phyloP scores from a whole-genome alignment of 1,140 invertebrate genomes.

The Diuraphis noxia region DNA sequence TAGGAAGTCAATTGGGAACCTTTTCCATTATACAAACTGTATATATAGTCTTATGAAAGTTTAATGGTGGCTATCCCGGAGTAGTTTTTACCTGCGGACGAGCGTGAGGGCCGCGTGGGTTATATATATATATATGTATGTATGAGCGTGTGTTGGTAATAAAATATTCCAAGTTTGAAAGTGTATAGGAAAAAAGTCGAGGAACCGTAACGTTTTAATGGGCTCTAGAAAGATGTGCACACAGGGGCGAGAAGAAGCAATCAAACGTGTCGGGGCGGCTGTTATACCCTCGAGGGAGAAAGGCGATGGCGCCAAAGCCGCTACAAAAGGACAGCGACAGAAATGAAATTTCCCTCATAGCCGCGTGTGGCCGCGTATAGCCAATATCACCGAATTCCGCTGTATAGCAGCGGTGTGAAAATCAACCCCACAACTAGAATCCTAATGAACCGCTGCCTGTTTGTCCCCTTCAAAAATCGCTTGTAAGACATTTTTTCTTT shows the following conservation, averaged over 20 bases:
- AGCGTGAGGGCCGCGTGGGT: neutral
- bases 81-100: conserved; percentile 37
- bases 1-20: conserved; percentile 2
- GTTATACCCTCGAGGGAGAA: conserved; percentile 41
- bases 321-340: conserved; percentile 48
- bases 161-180: conserved; percentile 37
- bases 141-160: neutral
- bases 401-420: conserved; percentile 42
- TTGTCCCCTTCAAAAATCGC: conserved; percentile 34
- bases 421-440: conserved; percentile 49
- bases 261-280: conserved; percentile 47
- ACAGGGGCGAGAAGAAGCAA: conserved; percentile 52
- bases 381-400: conserved; percentile 45
- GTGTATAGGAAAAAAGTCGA: conserved; percentile 37
- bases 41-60: conserved; percentile 42
- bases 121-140: neutral
- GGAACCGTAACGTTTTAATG: conserved; percentile 52
- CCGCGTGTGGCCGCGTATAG: neutral
- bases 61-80: conserved; percentile 11
- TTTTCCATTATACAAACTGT: conserved; percentile 20
- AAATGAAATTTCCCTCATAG: conserved; percentile 47
- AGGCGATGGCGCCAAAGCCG: conserved; percentile 39
- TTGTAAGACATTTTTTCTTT: conserved; percentile 1
- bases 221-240: conserved; percentile 37
- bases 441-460: conserved; percentile 38